Percentiles rank a stretch among this genome's conserved stretches.
phyloP scores from a whole-genome alignment of 2,797 vertebrate genomes.

The Siniperca obscura region DNA sequence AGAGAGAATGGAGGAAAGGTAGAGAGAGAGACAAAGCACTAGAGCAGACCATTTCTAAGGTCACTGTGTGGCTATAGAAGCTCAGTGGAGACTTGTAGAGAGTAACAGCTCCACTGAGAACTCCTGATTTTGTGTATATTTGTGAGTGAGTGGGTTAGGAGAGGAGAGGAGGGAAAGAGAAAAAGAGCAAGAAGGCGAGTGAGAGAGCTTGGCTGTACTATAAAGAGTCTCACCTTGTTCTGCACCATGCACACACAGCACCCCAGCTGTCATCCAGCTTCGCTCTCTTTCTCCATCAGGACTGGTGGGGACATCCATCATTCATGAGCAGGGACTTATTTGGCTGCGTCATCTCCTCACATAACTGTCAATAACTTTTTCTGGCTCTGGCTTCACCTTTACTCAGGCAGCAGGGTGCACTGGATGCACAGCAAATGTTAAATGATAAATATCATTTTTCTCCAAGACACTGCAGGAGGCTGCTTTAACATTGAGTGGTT shows the following conservation, averaged over 20 bases:
- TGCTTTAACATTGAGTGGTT: neutral
- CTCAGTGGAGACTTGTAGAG: constrained; percentile 42
- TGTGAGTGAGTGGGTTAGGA: constrained; percentile 32
- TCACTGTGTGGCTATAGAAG: constrained; percentile 61
- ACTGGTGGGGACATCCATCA: constrained; percentile 76
- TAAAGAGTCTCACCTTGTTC: constrained; percentile 81
- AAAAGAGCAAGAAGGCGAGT: constrained; percentile 3
- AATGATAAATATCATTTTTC: constrained; percentile 19
- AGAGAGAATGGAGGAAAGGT: constrained; percentile 30
- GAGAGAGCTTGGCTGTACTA: constrained; percentile 44
- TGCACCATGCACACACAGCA: constrained; percentile 82
- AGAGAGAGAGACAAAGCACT: constrained; percentile 44
- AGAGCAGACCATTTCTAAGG: constrained; percentile 61
- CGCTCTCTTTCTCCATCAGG: constrained; percentile 69
- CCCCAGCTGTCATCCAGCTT: constrained; percentile 75
- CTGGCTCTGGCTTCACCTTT: constrained; percentile 38
- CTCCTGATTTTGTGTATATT: constrained; percentile 51
- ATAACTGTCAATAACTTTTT: constrained; percentile 73
- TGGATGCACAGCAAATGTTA: constrained; percentile 33
- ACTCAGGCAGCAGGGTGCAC: constrained; percentile 27
- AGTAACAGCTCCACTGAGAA: constrained; percentile 58
- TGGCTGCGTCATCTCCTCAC: constrained; percentile 75
- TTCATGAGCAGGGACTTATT: constrained; percentile 81
- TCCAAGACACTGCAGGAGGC: neutral
- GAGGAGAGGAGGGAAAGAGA: constrained; percentile 10